phyloP scores from a whole-genome alignment of 1,140 invertebrate species.

The Ephestia elutella region DNA sequence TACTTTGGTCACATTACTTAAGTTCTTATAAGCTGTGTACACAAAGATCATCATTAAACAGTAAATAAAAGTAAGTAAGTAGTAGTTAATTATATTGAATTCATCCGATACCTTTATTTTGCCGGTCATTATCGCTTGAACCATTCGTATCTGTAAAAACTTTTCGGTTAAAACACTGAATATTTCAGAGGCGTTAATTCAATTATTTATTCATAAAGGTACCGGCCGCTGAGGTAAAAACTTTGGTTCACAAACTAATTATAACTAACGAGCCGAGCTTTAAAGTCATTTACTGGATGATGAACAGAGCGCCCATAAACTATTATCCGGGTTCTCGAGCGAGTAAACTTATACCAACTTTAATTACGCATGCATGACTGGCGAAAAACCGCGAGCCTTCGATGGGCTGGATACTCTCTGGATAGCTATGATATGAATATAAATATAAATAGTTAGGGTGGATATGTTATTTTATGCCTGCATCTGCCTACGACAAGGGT shows the following conservation, averaged over 20 bases:
- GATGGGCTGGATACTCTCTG: neutral
- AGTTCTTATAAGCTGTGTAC: too few species aligned
- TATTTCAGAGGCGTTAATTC: neutral
- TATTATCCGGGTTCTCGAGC: conserved; percentile 15
- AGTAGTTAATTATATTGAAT: too few species aligned
- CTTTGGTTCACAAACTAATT: conserved; percentile 9
- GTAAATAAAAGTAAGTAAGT: too few species aligned
- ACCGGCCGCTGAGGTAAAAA: neutral
- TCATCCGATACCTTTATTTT: too few species aligned
- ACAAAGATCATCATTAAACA: too few species aligned
- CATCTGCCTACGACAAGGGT: too few species aligned
- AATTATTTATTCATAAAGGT: conserved; percentile 1
- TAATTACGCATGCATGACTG: conserved; percentile 51
- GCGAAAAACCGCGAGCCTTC: conserved; percentile 19
- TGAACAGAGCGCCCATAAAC: conserved; percentile 16
- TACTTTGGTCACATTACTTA: too few species aligned
- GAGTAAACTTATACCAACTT: conserved; percentile 27
- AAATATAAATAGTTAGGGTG: too few species aligned
- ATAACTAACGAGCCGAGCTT: conserved; percentile 10
- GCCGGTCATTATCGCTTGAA: neutral
- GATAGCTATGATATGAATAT: too few species aligned
- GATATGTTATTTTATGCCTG: neutral
- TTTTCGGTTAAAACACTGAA: neutral
- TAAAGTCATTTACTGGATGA: conserved; percentile 16
- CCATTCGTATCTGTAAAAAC: neutral